Evolutionary conservation across 2,113 vertebrate genomes (phyloP).

Genomic region (Stegastes partitus): DNA sequence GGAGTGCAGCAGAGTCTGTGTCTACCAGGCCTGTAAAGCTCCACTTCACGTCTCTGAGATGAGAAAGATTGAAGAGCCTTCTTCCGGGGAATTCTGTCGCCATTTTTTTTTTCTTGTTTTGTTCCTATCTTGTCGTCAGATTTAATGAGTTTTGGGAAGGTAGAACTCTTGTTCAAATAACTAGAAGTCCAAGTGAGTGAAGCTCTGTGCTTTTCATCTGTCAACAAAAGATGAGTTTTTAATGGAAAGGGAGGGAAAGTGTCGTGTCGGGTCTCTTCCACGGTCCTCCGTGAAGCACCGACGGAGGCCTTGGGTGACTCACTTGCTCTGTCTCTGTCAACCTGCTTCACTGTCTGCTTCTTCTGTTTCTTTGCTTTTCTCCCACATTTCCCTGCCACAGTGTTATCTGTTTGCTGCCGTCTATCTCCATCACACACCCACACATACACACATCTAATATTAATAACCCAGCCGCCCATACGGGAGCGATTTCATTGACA

Average conservation of each 20-base stretch:
- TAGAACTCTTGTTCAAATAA: slow-evolving; percentile 48
- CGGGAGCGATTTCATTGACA: slow-evolving; percentile 41
- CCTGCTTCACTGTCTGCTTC: slow-evolving; percentile 9
- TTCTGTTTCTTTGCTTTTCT: not conserved
- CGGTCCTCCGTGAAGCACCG: slow-evolving; percentile 10
- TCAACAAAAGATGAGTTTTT: slow-evolving; percentile 77
- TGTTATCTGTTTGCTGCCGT: slow-evolving; percentile 39
- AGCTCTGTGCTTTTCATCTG: slow-evolving; percentile 67
- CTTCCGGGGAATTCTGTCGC: slow-evolving; percentile 15
- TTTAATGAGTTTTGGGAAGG: slow-evolving; percentile 55
- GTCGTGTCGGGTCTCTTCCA: slow-evolving; percentile 12
- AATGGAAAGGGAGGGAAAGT: slow-evolving; percentile 58
- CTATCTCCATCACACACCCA: slow-evolving; percentile 16
- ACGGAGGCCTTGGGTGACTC: slow-evolving; percentile 63
- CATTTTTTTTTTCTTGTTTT: slow-evolving; percentile 41
- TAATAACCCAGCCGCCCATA: slow-evolving; percentile 46
- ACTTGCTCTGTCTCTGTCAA: slow-evolving; percentile 40
- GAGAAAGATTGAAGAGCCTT: slow-evolving; percentile 37
- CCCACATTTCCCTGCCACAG: slow-evolving; percentile 13
- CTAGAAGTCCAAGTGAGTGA: slow-evolving; percentile 52
- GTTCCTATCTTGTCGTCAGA: slow-evolving; percentile 31
- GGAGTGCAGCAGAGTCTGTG: not conserved
- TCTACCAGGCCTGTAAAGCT: slow-evolving; percentile 19
- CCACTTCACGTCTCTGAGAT: slow-evolving; percentile 24
- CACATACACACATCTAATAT: slow-evolving; percentile 49